These are phyloP conservation scores for Dendrolimus kikuchii DNA, from an alignment of 1,140 invertebrate genomes.

Conservation along the genomic window DNA sequence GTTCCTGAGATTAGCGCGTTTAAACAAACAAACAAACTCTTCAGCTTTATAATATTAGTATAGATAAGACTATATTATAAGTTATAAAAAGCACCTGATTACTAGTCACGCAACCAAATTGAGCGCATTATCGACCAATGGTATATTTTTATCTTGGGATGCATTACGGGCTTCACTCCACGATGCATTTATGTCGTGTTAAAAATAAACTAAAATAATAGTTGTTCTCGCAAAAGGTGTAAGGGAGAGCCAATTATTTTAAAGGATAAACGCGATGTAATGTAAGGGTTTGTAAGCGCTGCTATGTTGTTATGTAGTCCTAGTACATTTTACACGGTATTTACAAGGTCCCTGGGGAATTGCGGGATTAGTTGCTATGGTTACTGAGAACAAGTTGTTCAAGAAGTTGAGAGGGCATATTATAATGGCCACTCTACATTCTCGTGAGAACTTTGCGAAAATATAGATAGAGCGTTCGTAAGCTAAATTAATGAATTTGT, in stretches of 20 bases:
- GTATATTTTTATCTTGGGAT: constrained; percentile 18
- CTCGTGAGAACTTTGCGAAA: too few relatives aligned
- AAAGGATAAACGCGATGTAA: background rate
- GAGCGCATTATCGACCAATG: constrained; percentile 13
- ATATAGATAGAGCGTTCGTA: too few relatives aligned
- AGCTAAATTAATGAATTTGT: too few relatives aligned
- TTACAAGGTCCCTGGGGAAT: constrained; percentile 30
- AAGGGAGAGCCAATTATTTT: constrained; percentile 27
- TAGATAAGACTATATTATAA: too few relatives aligned
- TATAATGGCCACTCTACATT: too few relatives aligned
- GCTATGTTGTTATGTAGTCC: constrained; percentile 27
- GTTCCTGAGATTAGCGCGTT: too few relatives aligned
- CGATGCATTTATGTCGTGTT: background rate
- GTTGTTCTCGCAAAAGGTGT: constrained; percentile 20
- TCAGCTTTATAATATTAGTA: too few relatives aligned
- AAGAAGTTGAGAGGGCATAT: too few relatives aligned
- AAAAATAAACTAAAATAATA: constrained; percentile 16
- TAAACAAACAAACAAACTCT: too few relatives aligned
- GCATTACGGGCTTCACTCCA: too few relatives aligned
- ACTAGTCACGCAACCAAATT: constrained; percentile 17
- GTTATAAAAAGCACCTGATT: too few relatives aligned
- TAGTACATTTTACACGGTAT: constrained; percentile 46
- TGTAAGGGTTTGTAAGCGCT: constrained; percentile 8
- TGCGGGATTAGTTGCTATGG: constrained; percentile 8
- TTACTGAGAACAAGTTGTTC: too few relatives aligned